phyloP scores from a whole-genome alignment of 2,888 invertebrate genomes.

The Chesias legatella region DNA sequence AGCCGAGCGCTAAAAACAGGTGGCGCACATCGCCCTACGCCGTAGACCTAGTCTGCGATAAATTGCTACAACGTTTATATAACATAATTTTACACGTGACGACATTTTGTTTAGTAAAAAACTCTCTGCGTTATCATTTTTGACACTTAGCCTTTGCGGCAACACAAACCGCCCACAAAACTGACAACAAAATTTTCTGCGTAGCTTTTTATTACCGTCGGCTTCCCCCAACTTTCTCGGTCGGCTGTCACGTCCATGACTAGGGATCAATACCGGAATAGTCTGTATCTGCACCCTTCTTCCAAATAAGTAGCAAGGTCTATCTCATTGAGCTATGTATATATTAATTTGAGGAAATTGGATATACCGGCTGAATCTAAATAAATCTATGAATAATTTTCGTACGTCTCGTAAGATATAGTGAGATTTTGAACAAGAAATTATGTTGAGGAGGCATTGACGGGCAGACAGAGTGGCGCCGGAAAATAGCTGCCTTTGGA shows the following conservation, averaged over 20 bases:
- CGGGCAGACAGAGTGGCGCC: constrained; percentile 58
- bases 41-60: constrained; percentile 4
- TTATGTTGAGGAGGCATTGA: constrained; percentile 28
- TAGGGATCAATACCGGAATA: constrained; percentile 68
- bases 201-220: constrained; percentile 47
- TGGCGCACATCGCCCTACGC: constrained; percentile 9
- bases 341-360: constrained; percentile 20
- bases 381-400: constrained; percentile 11
- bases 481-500: constrained; percentile 30
- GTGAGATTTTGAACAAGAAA: constrained; percentile 22
- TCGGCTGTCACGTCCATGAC: constrained; percentile 47
- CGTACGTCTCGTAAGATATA: constrained; percentile 17
- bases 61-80: neutral
- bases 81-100: too few relatives aligned
- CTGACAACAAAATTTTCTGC: constrained; percentile 24
- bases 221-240: constrained; percentile 30
- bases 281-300: constrained; percentile 50
- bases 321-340: constrained; percentile 20
- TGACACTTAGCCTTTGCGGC: constrained; percentile 16
- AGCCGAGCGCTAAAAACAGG: constrained; percentile 10
- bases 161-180: constrained; percentile 22
- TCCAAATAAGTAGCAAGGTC: constrained; percentile 32
- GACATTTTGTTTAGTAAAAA: constrained; percentile 3
- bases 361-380: constrained; percentile 16
- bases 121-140: constrained; percentile 13